phyloP scores from a whole-genome alignment of 2,797 vertebrate genomes.

The Micrastur ruficollis region DNA sequence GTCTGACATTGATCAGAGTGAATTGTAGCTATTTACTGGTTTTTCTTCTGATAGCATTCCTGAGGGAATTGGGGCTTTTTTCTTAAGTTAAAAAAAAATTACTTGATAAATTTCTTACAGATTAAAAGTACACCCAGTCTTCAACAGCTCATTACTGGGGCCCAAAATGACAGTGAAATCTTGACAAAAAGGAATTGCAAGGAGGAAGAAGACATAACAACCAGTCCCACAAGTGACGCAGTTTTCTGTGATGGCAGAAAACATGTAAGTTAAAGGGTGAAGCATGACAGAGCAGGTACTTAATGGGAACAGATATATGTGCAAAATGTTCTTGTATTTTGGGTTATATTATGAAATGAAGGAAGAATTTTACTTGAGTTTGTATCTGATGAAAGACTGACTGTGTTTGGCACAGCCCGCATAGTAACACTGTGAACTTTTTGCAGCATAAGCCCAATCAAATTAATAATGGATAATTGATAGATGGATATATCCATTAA shows the following conservation, averaged over 20 bases:
- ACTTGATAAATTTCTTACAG: conserved; percentile 62
- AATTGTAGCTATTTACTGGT: not conserved
- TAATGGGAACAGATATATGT: not conserved
- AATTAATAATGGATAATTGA: not conserved
- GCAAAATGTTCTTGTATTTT: not conserved
- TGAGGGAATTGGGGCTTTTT: not conserved
- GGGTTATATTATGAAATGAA: not conserved
- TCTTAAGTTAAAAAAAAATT: not conserved
- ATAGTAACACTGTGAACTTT: not conserved
- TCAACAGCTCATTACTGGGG: conserved; percentile 71
- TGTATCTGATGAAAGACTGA: not conserved
- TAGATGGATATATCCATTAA: not conserved
- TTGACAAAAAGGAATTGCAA: not conserved
- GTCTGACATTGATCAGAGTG: not conserved
- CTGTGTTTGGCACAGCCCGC: not conserved
- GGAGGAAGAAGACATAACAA: not conserved
- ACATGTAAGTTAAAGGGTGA: conserved; percentile 60
- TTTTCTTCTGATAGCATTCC: not conserved
- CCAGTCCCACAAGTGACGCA: not conserved
- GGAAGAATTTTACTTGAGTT: not conserved
- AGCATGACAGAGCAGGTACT: not conserved
- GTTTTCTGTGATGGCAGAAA: conserved; percentile 65
- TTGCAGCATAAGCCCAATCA: not conserved
- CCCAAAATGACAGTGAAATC: conserved; percentile 1
- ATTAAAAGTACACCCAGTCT: conserved; percentile 77